Evolutionary conservation across 2,113 vertebrate genomes (phyloP), one percentile per base, ranked within the genome.

Genomic region (Leucosticte australis): DNA sequence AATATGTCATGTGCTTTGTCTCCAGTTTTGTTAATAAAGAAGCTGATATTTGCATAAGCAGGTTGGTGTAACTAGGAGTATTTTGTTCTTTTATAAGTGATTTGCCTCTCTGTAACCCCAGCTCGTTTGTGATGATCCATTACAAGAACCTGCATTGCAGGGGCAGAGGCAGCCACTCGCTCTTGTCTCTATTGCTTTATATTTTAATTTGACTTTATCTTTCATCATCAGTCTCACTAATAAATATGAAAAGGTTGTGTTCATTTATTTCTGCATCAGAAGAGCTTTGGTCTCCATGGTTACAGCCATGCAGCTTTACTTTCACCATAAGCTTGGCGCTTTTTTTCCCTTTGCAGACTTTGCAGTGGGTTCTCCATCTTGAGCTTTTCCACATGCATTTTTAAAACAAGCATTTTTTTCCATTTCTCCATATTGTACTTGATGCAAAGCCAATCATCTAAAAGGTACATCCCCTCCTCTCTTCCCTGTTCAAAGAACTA

Each of bases 211-310:
- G 68, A 83, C 64, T 80, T 89, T 92, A 95, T 95, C 95, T 91
- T 92, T 85, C 91, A 77, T 73, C 91, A 94, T 91, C 95, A 90
- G 50, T 74, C 85, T 37, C 67, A 77, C 87, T 95, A 94, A 95
- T 95, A 94, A 95, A 95, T 95, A 94, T 42, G 89, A 95, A 94
- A 95, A 95, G 91, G 87, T 91, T 92, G 95, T 89, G 77, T 96
- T 96, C 84, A 91, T 95, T 96, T 92, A 94, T 91, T 95, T 87
- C 94, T 92, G 93, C 95, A 92, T 73, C 90, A 87, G 93, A 87
- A 91, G 89, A 95, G 91, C 91, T 82, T 6, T 84, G 65, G 94
- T 94, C 53, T 91, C 94, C 94, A 95, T 97, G 93, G 95, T 96
- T 94, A 94, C 91, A 96, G 93, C 81, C 81, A 73, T 26, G 73